These are phyloP conservation scores for Lamprotornis superbus DNA, from an alignment of 2,113 vertebrate genomes.

Conservation along the genomic window DNA sequence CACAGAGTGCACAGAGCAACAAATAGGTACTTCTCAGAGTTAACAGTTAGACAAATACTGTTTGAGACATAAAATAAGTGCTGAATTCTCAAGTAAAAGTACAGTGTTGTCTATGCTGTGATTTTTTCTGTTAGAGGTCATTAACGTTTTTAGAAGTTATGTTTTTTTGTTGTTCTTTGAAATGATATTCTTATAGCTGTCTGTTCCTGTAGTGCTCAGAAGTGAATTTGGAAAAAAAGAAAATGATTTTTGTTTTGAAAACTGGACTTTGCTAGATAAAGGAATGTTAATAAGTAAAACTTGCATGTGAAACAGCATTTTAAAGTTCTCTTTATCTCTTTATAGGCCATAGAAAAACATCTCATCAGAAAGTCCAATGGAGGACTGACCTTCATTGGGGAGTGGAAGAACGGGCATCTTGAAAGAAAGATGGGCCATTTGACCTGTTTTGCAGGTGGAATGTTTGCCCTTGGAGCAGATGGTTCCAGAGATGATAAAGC, in stretches of 20 bases:
- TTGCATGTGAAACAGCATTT: neutral
- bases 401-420: constrained; percentile 98
- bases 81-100: neutral
- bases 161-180: neutral
- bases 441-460: constrained; percentile 96
- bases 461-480: constrained; percentile 96
- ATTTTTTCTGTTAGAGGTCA: neutral
- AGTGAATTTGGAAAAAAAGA: neutral
- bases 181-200: neutral
- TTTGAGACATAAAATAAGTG: neutral
- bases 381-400: constrained; percentile 95
- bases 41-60: neutral
- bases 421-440: constrained; percentile 98
- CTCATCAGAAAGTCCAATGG: constrained; percentile 94
- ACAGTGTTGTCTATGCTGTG: neutral
- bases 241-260: neutral
- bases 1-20: neutral
- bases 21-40: neutral
- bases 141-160: neutral
- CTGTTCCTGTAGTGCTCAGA: neutral
- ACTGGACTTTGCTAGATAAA: neutral
- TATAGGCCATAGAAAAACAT: constrained; percentile 94
- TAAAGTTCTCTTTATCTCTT: constrained; percentile 38
- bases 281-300: neutral
- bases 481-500: constrained; percentile 94